These are phyloP conservation scores for Latrodectus geometricus DNA, from an alignment of 1,140 invertebrate genomes.

Conservation along the genomic window DNA sequence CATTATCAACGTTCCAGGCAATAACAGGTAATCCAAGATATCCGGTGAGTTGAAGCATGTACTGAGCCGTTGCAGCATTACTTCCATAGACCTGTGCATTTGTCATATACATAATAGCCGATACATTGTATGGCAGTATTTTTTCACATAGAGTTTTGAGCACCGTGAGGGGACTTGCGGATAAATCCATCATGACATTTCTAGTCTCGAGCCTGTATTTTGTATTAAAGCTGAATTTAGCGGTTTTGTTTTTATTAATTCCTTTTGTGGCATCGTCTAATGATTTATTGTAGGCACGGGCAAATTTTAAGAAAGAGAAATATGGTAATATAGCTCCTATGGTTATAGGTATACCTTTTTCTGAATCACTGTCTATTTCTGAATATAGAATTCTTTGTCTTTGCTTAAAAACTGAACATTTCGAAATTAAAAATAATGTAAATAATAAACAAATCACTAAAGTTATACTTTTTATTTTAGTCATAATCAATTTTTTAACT, in stretches of 20 bases:
- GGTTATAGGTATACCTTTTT: conserved; percentile 21
- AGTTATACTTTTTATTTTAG: too few species aligned
- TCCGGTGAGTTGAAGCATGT: conserved; percentile 89
- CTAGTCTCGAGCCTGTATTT: conserved; percentile 12
- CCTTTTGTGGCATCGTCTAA: conserved; percentile 76
- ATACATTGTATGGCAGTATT: conserved; percentile 87
- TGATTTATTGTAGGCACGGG: conserved; percentile 77
- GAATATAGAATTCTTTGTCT: conserved; percentile 3
- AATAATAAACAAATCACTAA: too few species aligned
- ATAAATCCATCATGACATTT: conserved; percentile 68
- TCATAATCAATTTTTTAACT: too few species aligned
- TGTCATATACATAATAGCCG: conserved; percentile 91
- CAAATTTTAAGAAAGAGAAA: conserved; percentile 76
- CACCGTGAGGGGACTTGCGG: conserved; percentile 78
- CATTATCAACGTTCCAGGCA: conserved; percentile 92
- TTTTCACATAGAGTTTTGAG: conserved; percentile 84
- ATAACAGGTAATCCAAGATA: conserved; percentile 88
- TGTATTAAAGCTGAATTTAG: conserved; percentile 10
- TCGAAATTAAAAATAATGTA: too few species aligned
- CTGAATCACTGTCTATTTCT: not conserved
- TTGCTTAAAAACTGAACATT: conserved; percentile 16
- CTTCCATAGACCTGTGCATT: conserved; percentile 88
- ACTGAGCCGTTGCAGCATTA: conserved; percentile 90
- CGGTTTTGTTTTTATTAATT: conserved; percentile 73
- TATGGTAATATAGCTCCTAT: conserved; percentile 78